These are phyloP conservation scores for Alcis repandata DNA, from an alignment of 2,888 invertebrate genomes.

Conservation along the genomic window DNA sequence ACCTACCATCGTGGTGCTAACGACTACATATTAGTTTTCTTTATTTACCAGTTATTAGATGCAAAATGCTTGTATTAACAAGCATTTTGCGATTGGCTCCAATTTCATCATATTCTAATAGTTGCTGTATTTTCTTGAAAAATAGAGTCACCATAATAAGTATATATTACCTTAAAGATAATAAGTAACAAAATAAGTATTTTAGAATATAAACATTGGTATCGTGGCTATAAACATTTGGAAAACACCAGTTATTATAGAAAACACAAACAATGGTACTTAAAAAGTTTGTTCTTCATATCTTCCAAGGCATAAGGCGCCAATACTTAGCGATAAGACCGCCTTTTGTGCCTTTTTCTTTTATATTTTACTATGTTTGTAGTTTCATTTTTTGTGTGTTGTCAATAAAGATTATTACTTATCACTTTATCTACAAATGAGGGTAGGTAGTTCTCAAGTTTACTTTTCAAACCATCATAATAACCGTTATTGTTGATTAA, in stretches of 20 bases:
- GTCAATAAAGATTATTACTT: neutral
- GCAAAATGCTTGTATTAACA: too few relatives aligned
- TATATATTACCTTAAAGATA: too few relatives aligned
- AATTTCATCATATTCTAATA: too few relatives aligned
- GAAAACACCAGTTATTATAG: neutral
- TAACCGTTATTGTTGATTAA: conserved; percentile 22
- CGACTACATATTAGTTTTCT: neutral
- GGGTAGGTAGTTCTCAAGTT: conserved; percentile 15
- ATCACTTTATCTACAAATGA: neutral
- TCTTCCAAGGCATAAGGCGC: neutral
- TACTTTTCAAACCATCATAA: neutral
- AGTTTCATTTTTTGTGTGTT: too few relatives aligned
- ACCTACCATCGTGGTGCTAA: neutral
- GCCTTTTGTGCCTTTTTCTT: too few relatives aligned
- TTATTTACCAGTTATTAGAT: neutral
- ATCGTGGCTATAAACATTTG: neutral
- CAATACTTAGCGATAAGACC: too few relatives aligned
- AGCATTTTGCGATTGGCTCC: too few relatives aligned
- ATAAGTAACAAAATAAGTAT: neutral
- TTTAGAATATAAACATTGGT: too few relatives aligned
- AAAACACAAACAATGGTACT: neutral
- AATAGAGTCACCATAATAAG: too few relatives aligned
- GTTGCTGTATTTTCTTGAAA: too few relatives aligned
- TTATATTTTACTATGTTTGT: too few relatives aligned
- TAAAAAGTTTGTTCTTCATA: neutral